A percentile compares a stretch with the other conserved stretches of the same genome.
Conservation (phyloP, 2,888 invertebrate species). For the Drosophila anomelani region DNA sequence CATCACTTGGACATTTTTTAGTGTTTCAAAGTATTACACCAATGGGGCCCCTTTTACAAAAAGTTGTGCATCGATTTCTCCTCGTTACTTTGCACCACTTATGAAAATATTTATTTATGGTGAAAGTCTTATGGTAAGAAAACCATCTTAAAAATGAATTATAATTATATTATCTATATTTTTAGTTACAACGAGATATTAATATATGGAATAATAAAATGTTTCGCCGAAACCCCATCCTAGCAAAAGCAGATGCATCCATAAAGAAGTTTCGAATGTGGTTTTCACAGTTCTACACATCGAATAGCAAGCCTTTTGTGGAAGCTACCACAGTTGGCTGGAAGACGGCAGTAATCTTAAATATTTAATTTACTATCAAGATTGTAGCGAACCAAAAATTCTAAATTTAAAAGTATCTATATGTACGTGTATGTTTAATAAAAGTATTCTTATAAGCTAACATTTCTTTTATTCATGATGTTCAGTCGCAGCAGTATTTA, state of each 20-base stretch:
- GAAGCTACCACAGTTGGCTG: constrained; percentile 20
- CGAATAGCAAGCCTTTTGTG: constrained; percentile 86
- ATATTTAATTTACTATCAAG: no score
- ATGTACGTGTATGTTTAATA: no score
- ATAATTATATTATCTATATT: constrained; percentile 43
- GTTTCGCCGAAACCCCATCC: constrained; percentile 89
- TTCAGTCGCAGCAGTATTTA: no score
- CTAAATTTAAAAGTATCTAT: no score
- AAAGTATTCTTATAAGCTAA: no score
- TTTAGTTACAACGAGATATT: constrained; percentile 93
- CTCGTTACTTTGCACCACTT: constrained; percentile 87
- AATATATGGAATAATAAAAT: constrained; percentile 94
- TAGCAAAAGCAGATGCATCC: constrained; percentile 90
- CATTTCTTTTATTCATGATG: no score
- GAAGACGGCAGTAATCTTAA: constrained; percentile 1
- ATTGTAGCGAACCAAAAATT: no score
- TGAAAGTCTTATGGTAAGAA: constrained; percentile 89
- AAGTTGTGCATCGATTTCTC: constrained; percentile 91
- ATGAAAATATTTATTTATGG: constrained; percentile 88
- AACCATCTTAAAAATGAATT: neutral
- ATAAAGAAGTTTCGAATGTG: constrained; percentile 91
- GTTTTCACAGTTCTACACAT: constrained; percentile 94
- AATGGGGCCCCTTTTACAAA: constrained; percentile 90
- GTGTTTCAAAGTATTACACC: no score
- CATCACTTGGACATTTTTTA: no score